Evolutionary conservation across 2,797 vertebrate genomes (phyloP).

Genomic region (Podarcis siculus): DNA sequence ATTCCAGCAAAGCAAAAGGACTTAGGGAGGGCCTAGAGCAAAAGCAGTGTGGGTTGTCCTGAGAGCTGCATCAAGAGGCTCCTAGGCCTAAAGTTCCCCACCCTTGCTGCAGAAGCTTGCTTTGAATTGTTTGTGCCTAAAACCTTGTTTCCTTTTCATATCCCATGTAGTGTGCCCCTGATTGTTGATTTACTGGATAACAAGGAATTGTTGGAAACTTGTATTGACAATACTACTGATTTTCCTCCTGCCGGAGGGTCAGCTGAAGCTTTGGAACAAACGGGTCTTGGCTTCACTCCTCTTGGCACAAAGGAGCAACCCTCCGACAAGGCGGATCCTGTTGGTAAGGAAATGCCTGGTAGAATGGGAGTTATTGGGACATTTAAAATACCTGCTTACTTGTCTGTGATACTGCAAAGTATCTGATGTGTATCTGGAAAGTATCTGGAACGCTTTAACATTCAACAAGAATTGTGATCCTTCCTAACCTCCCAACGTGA

Average conservation of each 20-base stretch:
- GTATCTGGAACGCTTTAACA: neutral
- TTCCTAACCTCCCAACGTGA: neutral
- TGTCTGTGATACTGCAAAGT: neutral
- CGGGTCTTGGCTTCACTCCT: conserved; percentile 58
- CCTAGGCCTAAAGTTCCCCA: no score
- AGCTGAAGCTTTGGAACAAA: conserved; percentile 71
- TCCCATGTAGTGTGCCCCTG: conserved; percentile 79
- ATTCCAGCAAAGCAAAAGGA: no score
- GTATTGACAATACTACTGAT: conserved; percentile 79
- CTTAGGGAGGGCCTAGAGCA: no score
- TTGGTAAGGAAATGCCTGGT: conserved; percentile 58
- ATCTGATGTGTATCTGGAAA: neutral
- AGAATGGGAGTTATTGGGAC: neutral
- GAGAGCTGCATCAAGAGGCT: no score
- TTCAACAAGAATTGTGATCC: neutral
- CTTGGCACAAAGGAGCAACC: conserved; percentile 59
- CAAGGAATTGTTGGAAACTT: conserved; percentile 84
- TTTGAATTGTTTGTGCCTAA: neutral
- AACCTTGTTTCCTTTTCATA: conserved; percentile 14
- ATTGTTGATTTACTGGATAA: conserved; percentile 78
- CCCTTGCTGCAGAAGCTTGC: neutral
- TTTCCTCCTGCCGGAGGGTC: conserved; percentile 67
- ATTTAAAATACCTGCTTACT: neutral
- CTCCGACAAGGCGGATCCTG: conserved; percentile 53
- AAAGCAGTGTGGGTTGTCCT: no score